Percentiles rank a stretch among this genome's conserved stretches.
phyloP scores from a whole-genome alignment of 2,797 vertebrate species.

The Peromyscus aztecus region DNA sequence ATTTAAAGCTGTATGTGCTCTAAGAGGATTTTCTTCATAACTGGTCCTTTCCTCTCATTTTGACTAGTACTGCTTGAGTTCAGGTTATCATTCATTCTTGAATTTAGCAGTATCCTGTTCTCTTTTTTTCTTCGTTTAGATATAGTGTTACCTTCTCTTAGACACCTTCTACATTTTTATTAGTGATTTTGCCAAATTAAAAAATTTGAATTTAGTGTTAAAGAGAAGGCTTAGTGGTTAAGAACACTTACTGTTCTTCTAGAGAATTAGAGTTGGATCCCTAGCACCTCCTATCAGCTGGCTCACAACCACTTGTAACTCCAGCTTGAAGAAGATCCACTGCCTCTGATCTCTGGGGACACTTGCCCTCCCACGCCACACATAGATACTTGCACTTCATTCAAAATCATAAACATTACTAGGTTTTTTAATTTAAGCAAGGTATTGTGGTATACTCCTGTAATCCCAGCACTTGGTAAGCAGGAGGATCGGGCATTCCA shows the following conservation, averaged over 20 bases:
- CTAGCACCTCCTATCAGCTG: neutral
- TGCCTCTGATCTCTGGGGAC: neutral
- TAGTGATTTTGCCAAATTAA: conserved; percentile 57
- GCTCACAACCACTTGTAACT: neutral
- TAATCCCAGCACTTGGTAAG: neutral
- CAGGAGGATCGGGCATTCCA: neutral
- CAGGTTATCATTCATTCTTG: neutral
- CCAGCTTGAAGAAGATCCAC: neutral
- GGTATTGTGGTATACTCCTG: neutral
- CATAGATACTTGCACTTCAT: neutral
- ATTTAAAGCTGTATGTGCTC: neutral
- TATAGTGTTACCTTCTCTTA: neutral
- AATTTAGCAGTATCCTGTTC: neutral
- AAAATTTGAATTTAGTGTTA: neutral
- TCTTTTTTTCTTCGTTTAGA: conserved; percentile 51
- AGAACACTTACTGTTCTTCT: neutral
- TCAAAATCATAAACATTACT: neutral
- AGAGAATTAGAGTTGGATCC: neutral
- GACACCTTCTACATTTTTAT: neutral
- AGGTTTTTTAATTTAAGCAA: neutral
- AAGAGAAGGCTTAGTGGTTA: neutral
- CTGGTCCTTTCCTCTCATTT: conserved; percentile 26
- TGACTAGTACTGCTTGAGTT: neutral
- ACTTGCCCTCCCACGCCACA: neutral
- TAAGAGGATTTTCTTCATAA: conserved; percentile 22